Evolutionary conservation across 2,113 vertebrate species (phyloP), one percentile per base, ranked within the genome.

Genomic region (Mugil cephalus): DNA sequence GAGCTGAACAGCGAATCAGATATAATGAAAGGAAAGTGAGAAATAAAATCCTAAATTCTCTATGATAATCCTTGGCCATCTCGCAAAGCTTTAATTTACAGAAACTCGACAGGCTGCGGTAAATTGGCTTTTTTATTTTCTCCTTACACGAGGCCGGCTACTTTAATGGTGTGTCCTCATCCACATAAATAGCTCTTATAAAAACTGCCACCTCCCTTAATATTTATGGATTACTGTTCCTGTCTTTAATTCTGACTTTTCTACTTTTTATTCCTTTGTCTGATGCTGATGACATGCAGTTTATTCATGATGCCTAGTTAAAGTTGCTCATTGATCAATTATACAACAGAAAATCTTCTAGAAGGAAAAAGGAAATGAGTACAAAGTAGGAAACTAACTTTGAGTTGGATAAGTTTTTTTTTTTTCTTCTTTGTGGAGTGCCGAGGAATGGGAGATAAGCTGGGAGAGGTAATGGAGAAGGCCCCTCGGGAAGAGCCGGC

Each of bases 381-480:
- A 19, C 14, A 65, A 76, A 66, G 38, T 15, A 39, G 21, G 63
- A 69, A 83, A 61, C 1, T 19, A 85, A 83, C 53, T 87, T 81
- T 48, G 42, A 76, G 58, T 53, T 15, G 24, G 74, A 47, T 15
- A 30, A 71, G 56, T 35, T n/a, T 74, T 46, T 81, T 77, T 76
- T 65, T 60, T 30, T 2, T 62, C 62, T 42, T 78, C 70, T 63
- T 52, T 60, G 63, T 71, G 51, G 64, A 50, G 77, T 69, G 56
- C 62, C 6, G n/a, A 65, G 71, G 81, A 83, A 81, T 60, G 50
- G 53, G 65, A 87, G 90, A 89, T 84, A 88, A 85, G 80, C 80
- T 47, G 46, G 11, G 61, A 77, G 84, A 68, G 64, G 88, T 89
- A 92, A 89, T 83, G 79, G 86, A 89, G 88, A 88, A 52, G 61